Base-by-base conservation (phyloP, 2,888 invertebrate species). In the Cancer borealis region DNA sequence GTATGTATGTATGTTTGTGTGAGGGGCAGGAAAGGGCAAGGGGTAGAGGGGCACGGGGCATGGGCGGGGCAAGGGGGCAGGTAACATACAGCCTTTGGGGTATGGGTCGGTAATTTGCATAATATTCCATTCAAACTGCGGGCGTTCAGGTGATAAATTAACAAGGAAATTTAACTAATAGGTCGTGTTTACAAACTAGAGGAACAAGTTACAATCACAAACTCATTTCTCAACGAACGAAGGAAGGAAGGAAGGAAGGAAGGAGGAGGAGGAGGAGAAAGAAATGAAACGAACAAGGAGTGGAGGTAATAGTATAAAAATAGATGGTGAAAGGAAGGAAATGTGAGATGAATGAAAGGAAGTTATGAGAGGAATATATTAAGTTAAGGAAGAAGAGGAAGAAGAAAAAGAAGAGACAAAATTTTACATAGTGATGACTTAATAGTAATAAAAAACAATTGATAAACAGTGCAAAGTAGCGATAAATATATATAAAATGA, bases 111-210 rank as follows among this genome's bases (percentile, higher is more conserved):
- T 93, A 47, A 94, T 94, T 94, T 89, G 88, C 94, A 94, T 94
- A 94, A 94, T 94, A 94, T 94, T 94, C 94, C 94, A 94, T 94
- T 92, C 94, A 94, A 60, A 91, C 92, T 79, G 60, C 47, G 49
- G 93, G 92, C 87, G 92, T 47, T 46, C 88, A 79, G 87, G 91
- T 92, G 93, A 93, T 93, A 93, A 92, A 93, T 93, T 91, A 93
- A 93, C 93, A 93, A 30, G 93, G 73, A 88, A 92, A 94, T 94
- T 94, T 73, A 73, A 89, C 94, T 94, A 94, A 94, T 94, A 79
- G 94, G 88, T 89, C 92, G 45, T 94, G 94, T 94, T 92, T 94
- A 92, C 94, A 94, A 94, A 94, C 88, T 92, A 73, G 89, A 47
- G 30, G 66, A 60, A 92, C 93, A 88, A 66, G 93, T 26, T 88